Base-by-base conservation (phyloP, 1,140 invertebrate genomes). In the Drosophila lacertosa region DNA sequence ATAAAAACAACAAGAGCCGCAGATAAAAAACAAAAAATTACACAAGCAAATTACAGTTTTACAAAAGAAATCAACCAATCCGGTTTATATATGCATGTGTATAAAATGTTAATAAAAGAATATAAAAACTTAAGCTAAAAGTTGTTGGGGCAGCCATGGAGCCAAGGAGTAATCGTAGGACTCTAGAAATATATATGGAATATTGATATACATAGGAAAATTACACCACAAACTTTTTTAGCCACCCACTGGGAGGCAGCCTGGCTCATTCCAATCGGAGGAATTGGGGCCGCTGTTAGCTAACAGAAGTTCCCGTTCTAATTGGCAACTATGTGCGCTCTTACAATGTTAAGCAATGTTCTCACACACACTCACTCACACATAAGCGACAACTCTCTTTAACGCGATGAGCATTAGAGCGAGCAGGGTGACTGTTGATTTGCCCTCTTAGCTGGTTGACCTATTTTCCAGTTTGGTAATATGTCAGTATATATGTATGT, bases 381-480 rank as follows among this genome's bases (percentile, higher is more conserved):
- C 29, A 48, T 45, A 39, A 10, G 37, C 35, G 13, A 26, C 11
- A 10, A 59, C 47, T 44, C 29, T 65, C 39, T 29, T 70, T 48
- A 40, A 11, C 35, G 40, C n/a, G 13, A 50, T 37, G 48, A 26
- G 32, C 71, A 40, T 65, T 70, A 81, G 78, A 81, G 77, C 45
- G 60, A 67, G 65, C 15, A 35, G 29, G 53, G 57, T 51, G 22
- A 39, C 35, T 51, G n/a, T 47, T 39, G 55, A 55, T 57, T 33
- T 63, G 59, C 71, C 37, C 72, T 76, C 67, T 84, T 80, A 73
- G 26, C 63, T 86, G 77, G 35, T 82, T 86, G 82, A 86, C 82
- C 82, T 78, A 86, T 86, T 86, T 86, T 86, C 82, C 81, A 82
- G 82, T 82, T 86, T 80, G 57, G 76, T 84, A 77, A 82, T 72